Base-by-base conservation (phyloP, 1,140 invertebrate species). In the Macrobrachium nipponense region DNA sequence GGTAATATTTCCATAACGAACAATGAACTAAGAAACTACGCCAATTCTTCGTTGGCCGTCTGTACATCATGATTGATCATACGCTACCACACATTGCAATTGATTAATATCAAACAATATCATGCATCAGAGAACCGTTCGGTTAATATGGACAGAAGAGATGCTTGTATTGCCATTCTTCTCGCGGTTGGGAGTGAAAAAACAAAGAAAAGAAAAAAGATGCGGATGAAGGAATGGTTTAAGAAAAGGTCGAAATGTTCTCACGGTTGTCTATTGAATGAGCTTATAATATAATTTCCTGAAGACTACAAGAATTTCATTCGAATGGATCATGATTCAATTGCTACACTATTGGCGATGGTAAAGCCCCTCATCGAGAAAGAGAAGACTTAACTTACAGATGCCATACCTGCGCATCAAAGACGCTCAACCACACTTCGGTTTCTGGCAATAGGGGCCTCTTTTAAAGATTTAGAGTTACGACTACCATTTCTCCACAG, bases 221-320 rank as follows among this genome's bases (percentile, higher is more conserved):
- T 78, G n/a, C 60, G 76, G 76, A 60, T 59, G 76, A 78, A 61
- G 23, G 76, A 78, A 36, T 75, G 72, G 72, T 36, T 23, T 44
- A 78, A 78, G 20, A 59, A 78, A 78, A 36, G 18, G 76, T 14
- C n/a, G 2, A 60, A 78, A 78, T 78, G 60, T 44, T 59, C 76
- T n/a, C 6, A 78, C 44, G 76, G 60, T 17, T 59, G 5, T 58
- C 76, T 78, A 12, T 58, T 27, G 60, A 43, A 78, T 43, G 76
- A 78, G 23, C 59, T 78, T n/a, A 15, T 78, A 59, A 15, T 78
- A 1, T 3, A n/a, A 59, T 58, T 51, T 78, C 76, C 8, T 59
- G 76, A n/a, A 78, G 76, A 78, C 20, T 78, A 12, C 76, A 78
- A 78, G 3, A 78, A 8, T 61, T n/a, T 78, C 58, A 5, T 12